Base-by-base conservation (phyloP, 1,140 invertebrate genomes). In the Mercenaria mercenaria region DNA sequence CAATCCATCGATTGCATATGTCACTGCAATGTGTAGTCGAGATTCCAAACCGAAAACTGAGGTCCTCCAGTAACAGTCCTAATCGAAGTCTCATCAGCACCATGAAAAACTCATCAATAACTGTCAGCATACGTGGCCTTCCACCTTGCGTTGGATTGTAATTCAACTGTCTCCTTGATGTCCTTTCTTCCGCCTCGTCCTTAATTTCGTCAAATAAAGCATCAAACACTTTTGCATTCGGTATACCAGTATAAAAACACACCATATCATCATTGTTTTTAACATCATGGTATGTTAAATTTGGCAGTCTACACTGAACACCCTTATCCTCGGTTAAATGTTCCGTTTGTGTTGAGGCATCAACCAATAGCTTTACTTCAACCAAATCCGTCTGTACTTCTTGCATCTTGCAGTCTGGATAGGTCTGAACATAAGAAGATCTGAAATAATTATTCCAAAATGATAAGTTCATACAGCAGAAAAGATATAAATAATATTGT, bases 21-120 rank as follows among this genome's bases (percentile, higher is more conserved):
- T 0, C 29, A 29, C 61, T 69, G 26, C 82, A 86, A 13, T 67
- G n/a, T 10, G 47, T 13, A 11, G 29, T 6, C 29, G 84, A 86
- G 2, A 86, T 61, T 23, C 37, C 26, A 61, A 76, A 86, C 50
- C 47, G 72, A 4, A 20, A 6, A 1, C 43, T 43, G 59, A 86
- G 76, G 37, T 86, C 72, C 20, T 74, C 84, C 0, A 59, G 39
- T 1, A 86, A 59, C 43, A 86, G 26, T 4, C 84, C 67, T 37
- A 76, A 29, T 61, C 84, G 23, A 59, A 59, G 50, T 6, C 84
- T 4, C 69, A 86, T 76, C 8, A 76, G 37, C 6, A 77, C 47
- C 43, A 86, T 52, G 26, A 86, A 76, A n/a, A 86, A 86, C 29
- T 86, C 84, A 77, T 85, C 67, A n/a, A n/a, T n/a, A n/a, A n/a